Evolutionary conservation across 2,113 vertebrate genomes (phyloP), one percentile per base, ranked within the genome.

Genomic region (Campylomormyrus tamandua): DNA sequence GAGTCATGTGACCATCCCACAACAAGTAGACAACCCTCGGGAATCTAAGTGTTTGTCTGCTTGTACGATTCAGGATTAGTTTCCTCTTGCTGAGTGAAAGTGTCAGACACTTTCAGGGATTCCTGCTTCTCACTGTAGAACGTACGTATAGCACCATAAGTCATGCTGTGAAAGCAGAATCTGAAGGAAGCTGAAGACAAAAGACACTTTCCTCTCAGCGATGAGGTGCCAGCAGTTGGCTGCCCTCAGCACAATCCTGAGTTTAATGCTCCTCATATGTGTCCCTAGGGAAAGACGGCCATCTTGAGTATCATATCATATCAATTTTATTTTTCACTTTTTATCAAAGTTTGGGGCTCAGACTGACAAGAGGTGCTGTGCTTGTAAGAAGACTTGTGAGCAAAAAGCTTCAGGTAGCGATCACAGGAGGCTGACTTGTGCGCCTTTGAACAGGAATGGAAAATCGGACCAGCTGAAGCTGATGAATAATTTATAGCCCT

Each of bases 311-410:
- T 84, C 21, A 45, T 48, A 84, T 46, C n/a, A n/a, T n/a, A n/a
- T n/a, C n/a, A n/a, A n/a, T 84, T 84, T 84, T n/a, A 48, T 84
- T 45, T 84, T n/a, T 84, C 80, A 84, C 45, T 24, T 48, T 48
- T 84, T 19, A 84, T 24, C 83, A 84, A 84, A 84, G 21, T n/a
- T 84, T 46, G 45, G 45, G 15, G 83, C 83, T 84, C 45, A 84
- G 8, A 84, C 17, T 48, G 83, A 46, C 45, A 84, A 24, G 8
- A 4, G 17, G 45, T n/a, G 21, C 39, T n/a, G 21, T 2, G 10
- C 15, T 83, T 35, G 39, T 35, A 21, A 42, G 15, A 10, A 5
- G 39, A 45, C 17, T 45, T 10, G 42, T 83, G 35, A 83, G 35
- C 77, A 49, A 48, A 46, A 86, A 46, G n/a, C 50, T 35, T 52